A percentile compares a stretch with the other conserved stretches of the same genome.
phyloP scores from a whole-genome alignment of 1,140 invertebrate species.

The Drosophila subpulchrella region DNA sequence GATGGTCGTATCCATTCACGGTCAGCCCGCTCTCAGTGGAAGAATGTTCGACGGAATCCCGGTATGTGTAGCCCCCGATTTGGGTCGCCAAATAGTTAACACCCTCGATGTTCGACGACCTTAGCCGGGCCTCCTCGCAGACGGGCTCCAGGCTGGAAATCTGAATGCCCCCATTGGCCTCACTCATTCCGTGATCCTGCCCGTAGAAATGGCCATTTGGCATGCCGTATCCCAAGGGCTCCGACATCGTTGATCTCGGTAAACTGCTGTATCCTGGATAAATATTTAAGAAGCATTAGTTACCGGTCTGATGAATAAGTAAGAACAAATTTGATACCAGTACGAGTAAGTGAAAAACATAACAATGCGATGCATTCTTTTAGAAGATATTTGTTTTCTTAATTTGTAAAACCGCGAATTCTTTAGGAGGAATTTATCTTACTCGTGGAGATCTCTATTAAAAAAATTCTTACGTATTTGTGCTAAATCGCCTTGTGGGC shows the following conservation, averaged over 20 bases:
- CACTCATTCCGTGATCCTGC: slow-evolving; percentile 37
- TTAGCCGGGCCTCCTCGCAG: slow-evolving; percentile 85
- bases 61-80: slow-evolving; percentile 87
- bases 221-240: slow-evolving; percentile 85
- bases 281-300: neutral
- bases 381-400: too few relatives aligned
- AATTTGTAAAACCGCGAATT: neutral
- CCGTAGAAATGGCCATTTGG: slow-evolving; percentile 80
- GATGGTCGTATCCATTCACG: slow-evolving; percentile 85
- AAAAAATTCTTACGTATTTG: slow-evolving; percentile 72
- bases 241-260: slow-evolving; percentile 92
- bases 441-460: neutral
- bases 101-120: slow-evolving; percentile 65
- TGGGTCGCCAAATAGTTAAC: slow-evolving; percentile 53
- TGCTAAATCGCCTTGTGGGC: slow-evolving; percentile 86
- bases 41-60: slow-evolving; percentile 91
- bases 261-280: slow-evolving; percentile 91
- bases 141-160: slow-evolving; percentile 86
- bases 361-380: too few relatives aligned
- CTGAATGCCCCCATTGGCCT: slow-evolving; percentile 49
- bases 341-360: neutral
- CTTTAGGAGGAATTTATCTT: neutral
- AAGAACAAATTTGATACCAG: neutral
- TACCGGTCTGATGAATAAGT: neutral
- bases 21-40: slow-evolving; percentile 85